These are phyloP conservation scores for Tetragonula clypearis DNA, from an alignment of 1,140 invertebrate genomes.

Conservation along the genomic window DNA sequence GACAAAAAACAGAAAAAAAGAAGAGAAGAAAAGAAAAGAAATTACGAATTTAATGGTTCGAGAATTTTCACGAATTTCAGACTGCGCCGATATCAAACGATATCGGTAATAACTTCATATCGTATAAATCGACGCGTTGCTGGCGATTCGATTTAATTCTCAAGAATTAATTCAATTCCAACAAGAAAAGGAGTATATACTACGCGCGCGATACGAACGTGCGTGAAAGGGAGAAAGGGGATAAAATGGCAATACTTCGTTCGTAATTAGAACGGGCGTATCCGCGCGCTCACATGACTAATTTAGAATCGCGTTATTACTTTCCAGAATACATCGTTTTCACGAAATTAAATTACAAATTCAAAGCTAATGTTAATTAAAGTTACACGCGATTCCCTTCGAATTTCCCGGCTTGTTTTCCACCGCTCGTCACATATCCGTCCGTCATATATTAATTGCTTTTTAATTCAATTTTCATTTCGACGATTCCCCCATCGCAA, in stretches of 20 bases:
- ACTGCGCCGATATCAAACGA: too few relatives aligned
- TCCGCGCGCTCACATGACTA: too few relatives aligned
- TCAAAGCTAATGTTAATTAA: neutral
- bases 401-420: neutral
- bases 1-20: too few relatives aligned
- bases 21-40: too few relatives aligned
- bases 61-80: too few relatives aligned
- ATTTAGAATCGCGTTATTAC: neutral
- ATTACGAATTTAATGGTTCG: too few relatives aligned
- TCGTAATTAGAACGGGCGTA: neutral
- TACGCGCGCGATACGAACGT: too few relatives aligned
- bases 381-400: neutral
- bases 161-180: neutral
- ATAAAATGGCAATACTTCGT: neutral
- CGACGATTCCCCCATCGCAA: too few relatives aligned
- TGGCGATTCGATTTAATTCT: neutral
- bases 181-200: neutral
- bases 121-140: too few relatives aligned
- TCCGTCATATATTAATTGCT: neutral
- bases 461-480: neutral
- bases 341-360: neutral
- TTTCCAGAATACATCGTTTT: neutral
- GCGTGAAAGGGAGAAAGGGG: neutral
- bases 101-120: too few relatives aligned
- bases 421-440: neutral